Conservation (phyloP, 35 echinoderm and acorn worm species). For the Ophiothrix spiculata region DNA sequence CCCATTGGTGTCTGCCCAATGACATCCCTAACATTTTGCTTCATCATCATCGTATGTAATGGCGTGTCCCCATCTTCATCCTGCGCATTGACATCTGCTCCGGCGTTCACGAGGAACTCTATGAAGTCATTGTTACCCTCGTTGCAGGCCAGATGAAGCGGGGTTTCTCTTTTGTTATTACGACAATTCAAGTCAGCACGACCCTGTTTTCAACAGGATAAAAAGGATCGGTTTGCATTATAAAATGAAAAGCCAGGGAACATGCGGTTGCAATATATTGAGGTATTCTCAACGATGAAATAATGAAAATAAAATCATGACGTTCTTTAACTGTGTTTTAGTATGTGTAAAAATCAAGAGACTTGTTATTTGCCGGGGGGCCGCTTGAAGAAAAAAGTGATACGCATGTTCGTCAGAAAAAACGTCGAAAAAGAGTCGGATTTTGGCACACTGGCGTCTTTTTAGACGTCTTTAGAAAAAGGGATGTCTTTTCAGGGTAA, state of each 20-base stretch:
- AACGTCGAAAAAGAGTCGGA: no score
- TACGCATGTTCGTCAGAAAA: no score
- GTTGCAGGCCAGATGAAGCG: constrained; percentile 33
- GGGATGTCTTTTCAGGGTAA: no score
- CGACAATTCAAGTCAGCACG: constrained; percentile 18
- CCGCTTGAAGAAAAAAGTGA: no score
- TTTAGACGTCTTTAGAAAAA: no score
- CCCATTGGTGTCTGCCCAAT: constrained; percentile 6
- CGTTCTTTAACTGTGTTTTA: no score
- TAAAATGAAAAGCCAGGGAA: neutral
- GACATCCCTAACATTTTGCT: constrained; percentile 18
- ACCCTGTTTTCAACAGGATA: neutral
- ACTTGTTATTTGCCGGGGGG: no score
- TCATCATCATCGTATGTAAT: constrained; percentile 46
- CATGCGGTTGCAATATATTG: neutral
- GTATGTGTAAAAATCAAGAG: no score
- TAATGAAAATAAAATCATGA: neutral
- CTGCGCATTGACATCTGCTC: constrained; percentile 54
- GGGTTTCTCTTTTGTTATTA: constrained; percentile 31
- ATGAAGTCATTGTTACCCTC: constrained; percentile 21
- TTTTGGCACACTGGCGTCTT: no score
- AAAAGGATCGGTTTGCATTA: neutral
- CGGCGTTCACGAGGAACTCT: constrained; percentile 46
- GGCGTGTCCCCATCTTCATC: constrained; percentile 56
- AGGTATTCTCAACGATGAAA: neutral